Percentiles rank a stretch among this genome's conserved stretches.
Evolutionary conservation across 2,113 vertebrate genomes (phyloP).

Genomic region (Cinclus cinclus): DNA sequence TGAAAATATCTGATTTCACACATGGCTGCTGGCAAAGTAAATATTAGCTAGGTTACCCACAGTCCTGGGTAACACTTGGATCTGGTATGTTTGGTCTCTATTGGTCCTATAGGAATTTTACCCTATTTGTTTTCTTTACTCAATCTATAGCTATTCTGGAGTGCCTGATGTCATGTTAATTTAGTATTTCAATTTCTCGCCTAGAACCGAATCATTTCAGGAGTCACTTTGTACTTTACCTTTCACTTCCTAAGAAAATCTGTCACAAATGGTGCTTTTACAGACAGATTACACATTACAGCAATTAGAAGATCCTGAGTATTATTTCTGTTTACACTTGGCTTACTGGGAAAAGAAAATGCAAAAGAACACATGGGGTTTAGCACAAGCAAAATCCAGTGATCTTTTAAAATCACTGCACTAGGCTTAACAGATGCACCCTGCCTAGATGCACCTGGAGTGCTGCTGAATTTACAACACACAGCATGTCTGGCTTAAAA

Average conservation of each 20-base stretch:
- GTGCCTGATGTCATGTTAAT: background rate
- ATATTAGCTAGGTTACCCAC: background rate
- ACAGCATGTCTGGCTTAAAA: background rate
- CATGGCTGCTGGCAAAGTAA: slow-evolving; percentile 8
- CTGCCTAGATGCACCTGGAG: background rate
- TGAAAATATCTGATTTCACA: slow-evolving; percentile 53
- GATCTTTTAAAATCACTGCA: slow-evolving; percentile 15
- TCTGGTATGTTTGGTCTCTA: background rate
- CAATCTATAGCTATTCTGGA: background rate
- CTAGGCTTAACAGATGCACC: slow-evolving; percentile 24
- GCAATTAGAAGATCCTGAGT: background rate
- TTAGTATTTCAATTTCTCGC: slow-evolving; percentile 13
- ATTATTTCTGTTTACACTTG: slow-evolving; percentile 26
- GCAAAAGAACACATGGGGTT: background rate
- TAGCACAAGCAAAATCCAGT: slow-evolving; percentile 6
- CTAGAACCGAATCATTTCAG: background rate
- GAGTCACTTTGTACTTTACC: background rate
- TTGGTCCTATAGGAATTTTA: background rate
- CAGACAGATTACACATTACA: background rate
- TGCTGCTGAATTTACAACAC: slow-evolving; percentile 27
- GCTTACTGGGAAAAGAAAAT: slow-evolving; percentile 3
- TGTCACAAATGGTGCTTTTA: background rate
- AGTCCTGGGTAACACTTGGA: background rate
- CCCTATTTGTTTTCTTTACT: background rate
- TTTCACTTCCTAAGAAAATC: background rate